Percentiles rank a stretch among this genome's conserved stretches.
phyloP scores from a whole-genome alignment of 2,888 invertebrate genomes.

The Yponomeuta cagnagella region DNA sequence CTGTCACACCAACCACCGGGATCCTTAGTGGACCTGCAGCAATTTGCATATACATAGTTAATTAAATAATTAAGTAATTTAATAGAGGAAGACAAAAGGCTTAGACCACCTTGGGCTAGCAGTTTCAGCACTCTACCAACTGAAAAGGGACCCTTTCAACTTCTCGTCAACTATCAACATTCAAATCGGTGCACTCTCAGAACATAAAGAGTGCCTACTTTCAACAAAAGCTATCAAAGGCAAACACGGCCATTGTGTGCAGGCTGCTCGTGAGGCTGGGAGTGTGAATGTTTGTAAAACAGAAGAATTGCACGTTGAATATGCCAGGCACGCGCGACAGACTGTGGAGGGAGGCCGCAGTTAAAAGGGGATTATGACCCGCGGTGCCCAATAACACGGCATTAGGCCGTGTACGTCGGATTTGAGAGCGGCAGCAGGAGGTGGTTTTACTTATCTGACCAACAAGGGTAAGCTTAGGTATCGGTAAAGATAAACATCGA shows the following conservation, averaged over 20 bases:
- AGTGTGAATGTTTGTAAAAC: constrained; percentile 58
- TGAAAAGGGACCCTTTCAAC: not conserved
- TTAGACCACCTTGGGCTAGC: no score
- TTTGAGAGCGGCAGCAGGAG: not conserved
- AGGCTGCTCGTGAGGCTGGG: constrained; percentile 19
- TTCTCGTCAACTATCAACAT: no score
- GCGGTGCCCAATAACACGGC: constrained; percentile 64
- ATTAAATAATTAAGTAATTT: no score
- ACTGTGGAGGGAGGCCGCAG: constrained; percentile 37
- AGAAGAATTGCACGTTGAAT: constrained; percentile 43
- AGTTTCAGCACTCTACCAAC: no score
- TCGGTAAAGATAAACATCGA: no score
- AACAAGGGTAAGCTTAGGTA: no score
- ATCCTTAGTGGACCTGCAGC: no score
- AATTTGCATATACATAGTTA: no score
- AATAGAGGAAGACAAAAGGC: no score
- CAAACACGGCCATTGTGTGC: not conserved
- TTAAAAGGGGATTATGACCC: constrained; percentile 72
- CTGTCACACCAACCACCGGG: no score
- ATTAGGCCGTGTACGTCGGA: constrained; percentile 19
- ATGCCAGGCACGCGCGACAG: constrained; percentile 61
- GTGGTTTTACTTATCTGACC: not conserved
- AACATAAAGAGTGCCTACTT: not conserved
- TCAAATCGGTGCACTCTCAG: no score
- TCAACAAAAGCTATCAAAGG: not conserved